Evolutionary conservation across 2,888 invertebrate species (phyloP).

Genomic region (Acrobasis repandana): DNA sequence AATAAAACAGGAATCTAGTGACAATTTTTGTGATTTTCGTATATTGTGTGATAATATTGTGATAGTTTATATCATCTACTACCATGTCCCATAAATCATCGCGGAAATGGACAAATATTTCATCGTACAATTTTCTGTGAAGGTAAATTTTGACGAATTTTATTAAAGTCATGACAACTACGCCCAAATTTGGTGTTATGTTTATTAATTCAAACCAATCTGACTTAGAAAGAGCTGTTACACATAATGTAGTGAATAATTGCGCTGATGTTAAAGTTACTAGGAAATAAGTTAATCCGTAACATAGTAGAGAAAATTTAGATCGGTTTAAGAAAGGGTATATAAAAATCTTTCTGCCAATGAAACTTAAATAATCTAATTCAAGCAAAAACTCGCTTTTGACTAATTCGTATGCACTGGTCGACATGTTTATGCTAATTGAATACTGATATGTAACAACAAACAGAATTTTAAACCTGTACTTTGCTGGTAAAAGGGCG

Average conservation of each 20-base stretch:
- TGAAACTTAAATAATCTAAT: slow-evolving; percentile 48
- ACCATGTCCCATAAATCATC: slow-evolving; percentile 53
- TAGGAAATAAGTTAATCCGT: slow-evolving; percentile 36
- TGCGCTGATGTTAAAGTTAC: not conserved
- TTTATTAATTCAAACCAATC: slow-evolving; percentile 62
- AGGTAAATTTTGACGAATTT: slow-evolving; percentile 56
- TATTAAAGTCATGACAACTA: slow-evolving; percentile 54
- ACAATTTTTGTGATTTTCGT: slow-evolving; percentile 43
- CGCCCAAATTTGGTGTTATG: slow-evolving; percentile 66
- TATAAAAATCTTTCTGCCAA: slow-evolving; percentile 54
- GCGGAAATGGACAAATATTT: slow-evolving; percentile 54
- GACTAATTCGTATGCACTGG: slow-evolving; percentile 36
- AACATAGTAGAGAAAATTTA: slow-evolving; percentile 42
- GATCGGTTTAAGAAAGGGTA: slow-evolving; percentile 56
- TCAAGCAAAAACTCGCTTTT: slow-evolving; percentile 47
- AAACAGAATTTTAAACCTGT: not conserved
- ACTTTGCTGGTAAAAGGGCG: not conserved
- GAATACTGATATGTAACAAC: not conserved
- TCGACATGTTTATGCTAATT: slow-evolving; percentile 25
- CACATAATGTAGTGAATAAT: slow-evolving; percentile 25
- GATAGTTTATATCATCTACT: slow-evolving; percentile 43
- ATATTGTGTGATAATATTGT: slow-evolving; percentile 47
- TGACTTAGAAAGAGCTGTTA: slow-evolving; percentile 40
- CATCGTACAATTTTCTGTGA: slow-evolving; percentile 48
- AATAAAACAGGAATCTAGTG: slow-evolving; percentile 53